A percentile compares a stretch with the other conserved stretches of the same genome.
Evolutionary conservation across 2,113 vertebrate species (phyloP).

Genomic region (Coptodon bakossiorum): DNA sequence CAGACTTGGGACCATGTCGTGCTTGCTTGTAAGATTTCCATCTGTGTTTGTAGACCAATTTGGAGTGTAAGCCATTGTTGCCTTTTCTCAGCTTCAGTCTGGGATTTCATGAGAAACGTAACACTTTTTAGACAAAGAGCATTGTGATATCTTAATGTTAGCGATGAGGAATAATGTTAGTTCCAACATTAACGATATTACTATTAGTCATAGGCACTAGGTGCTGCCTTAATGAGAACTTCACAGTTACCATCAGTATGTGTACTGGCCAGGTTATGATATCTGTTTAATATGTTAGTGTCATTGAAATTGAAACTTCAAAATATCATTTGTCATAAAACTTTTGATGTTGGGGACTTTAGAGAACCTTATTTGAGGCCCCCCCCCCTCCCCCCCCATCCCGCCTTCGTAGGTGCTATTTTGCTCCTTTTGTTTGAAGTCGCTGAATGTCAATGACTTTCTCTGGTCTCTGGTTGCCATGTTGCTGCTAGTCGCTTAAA

Average conservation of each 20-base stretch:
- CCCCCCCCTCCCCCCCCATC: fast-evolving
- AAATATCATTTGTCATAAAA: background rate
- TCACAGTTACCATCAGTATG: background rate
- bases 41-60: background rate
- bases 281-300: background rate
- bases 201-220: background rate
- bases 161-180: background rate
- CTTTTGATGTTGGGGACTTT: background rate
- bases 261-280: background rate
- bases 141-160: background rate
- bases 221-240: background rate
- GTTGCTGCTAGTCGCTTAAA: background rate
- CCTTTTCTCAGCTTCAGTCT: background rate
- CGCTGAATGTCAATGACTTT: background rate
- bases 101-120: background rate
- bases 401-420: background rate
- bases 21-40: background rate
- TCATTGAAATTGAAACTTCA: background rate
- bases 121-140: background rate
- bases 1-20: background rate
- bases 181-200: background rate
- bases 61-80: background rate
- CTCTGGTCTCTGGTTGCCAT: background rate
- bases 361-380: background rate
- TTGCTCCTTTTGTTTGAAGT: background rate